phyloP scores from a whole-genome alignment of 92 coral and sea anemone genomes.

The Porites lobata region DNA sequence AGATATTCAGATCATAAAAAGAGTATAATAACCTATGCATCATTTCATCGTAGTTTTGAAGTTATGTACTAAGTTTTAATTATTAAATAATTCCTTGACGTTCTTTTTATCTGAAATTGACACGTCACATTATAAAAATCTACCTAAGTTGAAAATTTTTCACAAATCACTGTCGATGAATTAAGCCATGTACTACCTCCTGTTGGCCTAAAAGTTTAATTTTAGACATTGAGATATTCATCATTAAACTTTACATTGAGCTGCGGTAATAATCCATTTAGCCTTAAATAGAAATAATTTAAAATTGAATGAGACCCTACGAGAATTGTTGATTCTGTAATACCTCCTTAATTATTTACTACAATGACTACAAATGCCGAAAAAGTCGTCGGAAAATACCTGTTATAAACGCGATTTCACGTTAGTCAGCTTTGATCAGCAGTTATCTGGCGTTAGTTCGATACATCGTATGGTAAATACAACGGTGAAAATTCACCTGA shows the following conservation, averaged over 20 bases:
- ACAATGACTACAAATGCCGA: neutral
- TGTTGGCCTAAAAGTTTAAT: neutral
- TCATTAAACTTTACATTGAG: neutral
- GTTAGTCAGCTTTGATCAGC: neutral
- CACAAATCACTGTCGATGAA: too few species aligned
- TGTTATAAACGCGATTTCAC: slow-evolving; percentile 30
- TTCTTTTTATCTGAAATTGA: too few species aligned
- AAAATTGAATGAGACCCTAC: neutral
- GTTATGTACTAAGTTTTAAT: too few species aligned
- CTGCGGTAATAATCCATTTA: neutral
- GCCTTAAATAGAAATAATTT: neutral
- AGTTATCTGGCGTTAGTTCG: neutral
- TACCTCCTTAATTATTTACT: slow-evolving; percentile 14
- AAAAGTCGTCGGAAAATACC: slow-evolving; percentile 24
- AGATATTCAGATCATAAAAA: too few species aligned
- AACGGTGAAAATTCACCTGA: neutral
- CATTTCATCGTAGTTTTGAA: too few species aligned
- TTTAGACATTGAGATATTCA: neutral
- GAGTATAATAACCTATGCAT: too few species aligned
- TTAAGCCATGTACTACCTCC: too few species aligned
- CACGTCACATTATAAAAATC: too few species aligned
- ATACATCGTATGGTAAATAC: neutral
- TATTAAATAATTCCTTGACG: too few species aligned
- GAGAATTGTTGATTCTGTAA: neutral
- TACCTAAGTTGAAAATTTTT: too few species aligned